Evolutionary conservation across 2,888 invertebrate genomes (phyloP).

Genomic region (Ptychoptera contaminata): DNA sequence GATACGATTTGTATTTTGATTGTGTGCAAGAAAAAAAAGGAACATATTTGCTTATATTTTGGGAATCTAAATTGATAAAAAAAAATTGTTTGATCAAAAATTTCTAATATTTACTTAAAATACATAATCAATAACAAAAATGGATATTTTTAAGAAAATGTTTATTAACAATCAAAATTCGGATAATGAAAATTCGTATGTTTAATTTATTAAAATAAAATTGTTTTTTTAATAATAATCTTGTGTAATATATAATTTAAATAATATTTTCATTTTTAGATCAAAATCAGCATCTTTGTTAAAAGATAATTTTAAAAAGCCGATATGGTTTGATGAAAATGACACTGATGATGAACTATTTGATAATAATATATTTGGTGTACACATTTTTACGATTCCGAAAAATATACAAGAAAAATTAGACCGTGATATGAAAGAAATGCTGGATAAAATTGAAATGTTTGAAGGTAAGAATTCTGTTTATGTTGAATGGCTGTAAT

Average conservation of each 20-base stretch:
- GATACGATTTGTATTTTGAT: no score
- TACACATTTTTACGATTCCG: slow-evolving; percentile 41
- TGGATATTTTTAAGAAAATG: slow-evolving; percentile 24
- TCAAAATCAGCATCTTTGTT: background rate
- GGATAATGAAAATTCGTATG: slow-evolving; percentile 16
- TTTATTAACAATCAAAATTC: slow-evolving; percentile 17
- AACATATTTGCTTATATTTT: no score
- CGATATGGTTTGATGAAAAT: slow-evolving; percentile 30
- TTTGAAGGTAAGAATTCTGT: background rate
- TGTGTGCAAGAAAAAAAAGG: no score
- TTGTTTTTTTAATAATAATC: no score
- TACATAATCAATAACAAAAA: slow-evolving; percentile 6
- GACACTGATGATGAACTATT: slow-evolving; percentile 31
- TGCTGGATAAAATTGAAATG: background rate
- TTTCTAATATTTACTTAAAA: no score
- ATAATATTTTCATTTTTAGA: no score
- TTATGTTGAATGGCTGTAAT: background rate
- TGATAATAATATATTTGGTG: slow-evolving; percentile 29
- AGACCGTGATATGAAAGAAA: slow-evolving; percentile 40
- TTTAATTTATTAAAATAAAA: slow-evolving; percentile 3
- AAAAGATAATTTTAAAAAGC: slow-evolving; percentile 29
- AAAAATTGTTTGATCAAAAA: no score
- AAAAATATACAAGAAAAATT: slow-evolving; percentile 43
- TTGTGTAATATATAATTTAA: no score
- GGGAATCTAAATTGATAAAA: no score